These are phyloP conservation scores for Sitobion miscanthi DNA, from an alignment of 1,140 invertebrate species.

Conservation along the genomic window DNA sequence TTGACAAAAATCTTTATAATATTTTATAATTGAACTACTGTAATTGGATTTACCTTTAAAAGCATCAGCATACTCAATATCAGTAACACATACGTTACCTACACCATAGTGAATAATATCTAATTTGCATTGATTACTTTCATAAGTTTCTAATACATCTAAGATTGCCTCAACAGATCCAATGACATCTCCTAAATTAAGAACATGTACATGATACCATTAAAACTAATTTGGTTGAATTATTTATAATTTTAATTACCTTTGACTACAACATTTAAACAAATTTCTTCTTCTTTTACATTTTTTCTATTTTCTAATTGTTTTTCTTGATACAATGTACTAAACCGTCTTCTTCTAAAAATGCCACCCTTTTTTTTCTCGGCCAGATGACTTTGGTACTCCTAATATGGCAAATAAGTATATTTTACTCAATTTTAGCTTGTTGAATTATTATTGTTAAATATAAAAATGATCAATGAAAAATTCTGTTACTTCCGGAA, in stretches of 20 bases:
- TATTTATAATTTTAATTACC: constrained; percentile 61
- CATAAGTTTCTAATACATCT: constrained; percentile 89
- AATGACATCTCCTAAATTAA: constrained; percentile 73
- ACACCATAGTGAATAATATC: constrained; percentile 90
- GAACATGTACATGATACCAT: not conserved
- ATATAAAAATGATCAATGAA: not conserved
- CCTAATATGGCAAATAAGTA: not conserved
- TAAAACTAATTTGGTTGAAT: not conserved
- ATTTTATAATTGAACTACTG: not conserved
- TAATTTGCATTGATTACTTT: constrained; percentile 76
- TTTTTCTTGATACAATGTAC: constrained; percentile 60
- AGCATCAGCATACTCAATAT: constrained; percentile 83
- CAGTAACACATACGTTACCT: constrained; percentile 81
- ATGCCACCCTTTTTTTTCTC: constrained; percentile 69
- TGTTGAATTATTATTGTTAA: not conserved
- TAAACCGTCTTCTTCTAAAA: constrained; percentile 63
- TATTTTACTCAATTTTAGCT: not conserved
- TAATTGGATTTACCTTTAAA: constrained; percentile 71
- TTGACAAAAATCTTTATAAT: not conserved
- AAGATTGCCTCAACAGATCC: constrained; percentile 94
- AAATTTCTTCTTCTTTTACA: constrained; percentile 64
- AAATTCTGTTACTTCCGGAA: not conserved
- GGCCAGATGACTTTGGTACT: constrained; percentile 72
- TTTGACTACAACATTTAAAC: constrained; percentile 66
- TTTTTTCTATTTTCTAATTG: constrained; percentile 65